Percentiles rank a stretch among this genome's conserved stretches.
Evolutionary conservation across 2,888 invertebrate genomes (phyloP).

Genomic region (Harmothoe impar): DNA sequence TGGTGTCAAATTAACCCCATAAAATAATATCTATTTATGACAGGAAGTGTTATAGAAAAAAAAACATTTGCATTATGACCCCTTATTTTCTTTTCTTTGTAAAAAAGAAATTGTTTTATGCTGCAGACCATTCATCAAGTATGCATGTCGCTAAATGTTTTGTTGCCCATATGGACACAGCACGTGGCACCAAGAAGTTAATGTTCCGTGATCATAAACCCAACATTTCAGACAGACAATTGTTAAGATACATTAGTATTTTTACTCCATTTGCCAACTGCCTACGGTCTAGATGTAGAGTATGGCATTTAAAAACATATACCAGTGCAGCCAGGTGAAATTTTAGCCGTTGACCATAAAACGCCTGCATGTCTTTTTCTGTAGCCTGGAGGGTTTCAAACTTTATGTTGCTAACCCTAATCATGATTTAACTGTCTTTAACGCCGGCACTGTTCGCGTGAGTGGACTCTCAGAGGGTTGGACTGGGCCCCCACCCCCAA

Average conservation of each 20-base stretch:
- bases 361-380: slow-evolving; percentile 37
- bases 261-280: too few species aligned
- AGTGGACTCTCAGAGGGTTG: not conserved
- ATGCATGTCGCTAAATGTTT: not conserved
- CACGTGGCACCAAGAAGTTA: too few species aligned
- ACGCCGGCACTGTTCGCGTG: not conserved
- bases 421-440: slow-evolving; percentile 56
- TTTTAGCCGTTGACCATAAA: slow-evolving; percentile 35
- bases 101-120: not conserved
- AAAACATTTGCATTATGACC: too few species aligned
- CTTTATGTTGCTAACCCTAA: slow-evolving; percentile 39
- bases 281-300: too few species aligned
- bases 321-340: not conserved
- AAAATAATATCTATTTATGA: too few species aligned
- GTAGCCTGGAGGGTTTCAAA: slow-evolving; percentile 50
- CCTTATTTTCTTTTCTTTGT: too few species aligned
- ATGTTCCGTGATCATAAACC: too few species aligned
- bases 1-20: too few species aligned
- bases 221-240: too few species aligned
- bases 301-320: too few species aligned
- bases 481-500: not conserved
- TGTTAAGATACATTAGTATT: too few species aligned
- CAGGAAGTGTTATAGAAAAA: too few species aligned
- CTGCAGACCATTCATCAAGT: not conserved
- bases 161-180: not conserved